Evolutionary conservation across 37 sponge, comb jelly and placozoan genomes (phyloP), one percentile per base, ranked within the genome.

Genomic region (Diacarnus erythraeanus): DNA sequence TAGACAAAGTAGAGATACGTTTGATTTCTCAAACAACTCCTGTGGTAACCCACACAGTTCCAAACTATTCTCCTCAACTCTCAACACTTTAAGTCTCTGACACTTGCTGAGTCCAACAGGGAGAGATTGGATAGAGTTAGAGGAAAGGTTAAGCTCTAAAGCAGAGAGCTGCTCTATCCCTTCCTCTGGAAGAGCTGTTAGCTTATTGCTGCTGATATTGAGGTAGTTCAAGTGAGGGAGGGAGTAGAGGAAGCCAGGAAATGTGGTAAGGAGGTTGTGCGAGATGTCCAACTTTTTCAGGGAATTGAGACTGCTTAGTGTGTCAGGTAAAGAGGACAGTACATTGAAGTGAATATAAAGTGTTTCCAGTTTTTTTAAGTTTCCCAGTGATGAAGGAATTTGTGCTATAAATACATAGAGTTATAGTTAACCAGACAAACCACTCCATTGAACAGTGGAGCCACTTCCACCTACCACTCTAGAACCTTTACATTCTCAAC

Each of bases 61-160:
- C 15, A 95, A 47, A n/a, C 54, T 70, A 65, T 95, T 95, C 77
- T 95, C 87, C 31, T 91, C 87, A 43, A 89, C 74, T 41, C 96
- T 64, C 34, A 95, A 64, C 3, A 95, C 91, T 59, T 92, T 92
- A 18, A 95, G 66, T 34, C 84, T 81, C 75, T 51, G 29, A 42
- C 94, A 87, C 26, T 25, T 59, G 22, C 94, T 85, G 26, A 95
- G 59, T 18, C 44, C 34, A 0, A 59, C 77, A 20, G 96, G 96
- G 2, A 95, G 71, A 2, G 68, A 42, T 8, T 74, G 17, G 0
- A 95, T 27, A 17, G 71, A 78, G 59, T 95, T 95, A 21, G 61
- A 18, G 57, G 89, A 92, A 56, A 95, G 31, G 58, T 89, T 92
- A 33, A 95, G 42, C 65, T 95, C 96, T 35, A 95, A 87, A 0